Base-by-base conservation (phyloP, 2,797 vertebrate species). In the Melanotaenia pygmaea region DNA sequence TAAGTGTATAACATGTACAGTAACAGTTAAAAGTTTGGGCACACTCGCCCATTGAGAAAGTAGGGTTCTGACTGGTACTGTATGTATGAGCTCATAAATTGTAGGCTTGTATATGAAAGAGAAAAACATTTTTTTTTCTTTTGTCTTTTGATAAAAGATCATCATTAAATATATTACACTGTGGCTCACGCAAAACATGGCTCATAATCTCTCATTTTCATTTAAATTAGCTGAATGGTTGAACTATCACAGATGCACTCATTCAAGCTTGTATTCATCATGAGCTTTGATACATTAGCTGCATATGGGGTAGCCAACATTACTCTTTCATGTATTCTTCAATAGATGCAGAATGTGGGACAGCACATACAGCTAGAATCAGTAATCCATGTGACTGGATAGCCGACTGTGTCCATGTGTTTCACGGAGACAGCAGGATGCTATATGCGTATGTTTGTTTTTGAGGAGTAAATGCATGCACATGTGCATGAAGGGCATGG, bases 401-500 rank as follows among this genome's bases (percentile, higher is more conserved):
- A 66, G 56, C 45, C 51, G 67, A 54, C 54, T 73, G 75, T 69
- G 77, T 64, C 62, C 54, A 43, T 72, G 34, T 62, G 73, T 82
- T 73, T 77, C 30, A 65, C 81, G 22, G 59, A 64, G 35, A 63
- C 32, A 56, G 51, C 65, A 74, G 64, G 47, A 73, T 71, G 61
- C 35, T 60, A 18, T 59, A 16, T 57, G 59, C 74, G 67, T 70
- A 56, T 65, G 64, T 68, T 20, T 7, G 11, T 50, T n/a, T 50
- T n/a, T 50, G 20, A n/a, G 47, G 72, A 30, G 22, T 64, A 70
- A 73, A 65, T 75, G 40, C n/a, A 70, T 63, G 75, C 58, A 80
- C 75, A 70, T 84, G 80, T 80, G 82, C 83, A 74, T 86, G 79
- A 90, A 90, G 85, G 89, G 78, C 84, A 87, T 18, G 11, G 65